phyloP scores from a whole-genome alignment of 1,140 invertebrate genomes.

The Oscheius sp. region DNA sequence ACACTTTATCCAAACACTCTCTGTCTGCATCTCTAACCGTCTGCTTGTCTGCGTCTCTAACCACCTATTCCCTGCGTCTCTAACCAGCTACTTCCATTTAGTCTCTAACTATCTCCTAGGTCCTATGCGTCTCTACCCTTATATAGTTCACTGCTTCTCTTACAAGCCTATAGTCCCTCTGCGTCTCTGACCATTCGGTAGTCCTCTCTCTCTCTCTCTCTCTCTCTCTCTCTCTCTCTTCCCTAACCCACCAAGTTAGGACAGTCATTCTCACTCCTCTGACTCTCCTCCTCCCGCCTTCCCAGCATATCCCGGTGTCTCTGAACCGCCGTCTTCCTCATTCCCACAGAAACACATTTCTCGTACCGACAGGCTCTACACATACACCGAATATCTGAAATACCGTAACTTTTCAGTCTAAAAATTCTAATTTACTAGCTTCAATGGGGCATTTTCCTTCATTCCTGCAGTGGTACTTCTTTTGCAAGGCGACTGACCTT shows the following conservation, averaged over 20 bases:
- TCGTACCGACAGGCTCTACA: constrained; percentile 25
- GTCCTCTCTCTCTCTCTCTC: too few species aligned
- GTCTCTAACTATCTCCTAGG: too few species aligned
- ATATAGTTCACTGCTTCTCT: too few species aligned
- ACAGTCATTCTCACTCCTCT: background rate
- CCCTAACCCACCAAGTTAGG: background rate
- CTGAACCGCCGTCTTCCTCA: constrained; percentile 32
- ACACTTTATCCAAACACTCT: too few species aligned
- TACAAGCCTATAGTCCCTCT: too few species aligned
- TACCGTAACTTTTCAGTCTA: background rate
- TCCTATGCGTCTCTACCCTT: too few species aligned
- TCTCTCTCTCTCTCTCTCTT: too few species aligned
- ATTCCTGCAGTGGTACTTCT: constrained; percentile 16
- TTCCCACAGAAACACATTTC: constrained; percentile 25
- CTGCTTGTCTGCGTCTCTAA: too few species aligned
- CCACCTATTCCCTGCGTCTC: too few species aligned
- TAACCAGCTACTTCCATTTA: too few species aligned
- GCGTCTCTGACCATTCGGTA: too few species aligned
- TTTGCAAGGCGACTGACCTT: constrained; percentile 19
- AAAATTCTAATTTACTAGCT: constrained; percentile 10
- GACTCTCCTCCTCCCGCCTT: constrained; percentile 6
- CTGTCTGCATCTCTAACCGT: too few species aligned
- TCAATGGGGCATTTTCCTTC: constrained; percentile 20
- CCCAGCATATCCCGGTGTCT: constrained; percentile 21
- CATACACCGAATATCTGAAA: constrained; percentile 33